These are phyloP conservation scores for Halictus rubicundus DNA, from an alignment of 1,140 invertebrate species.

Conservation along the genomic window DNA sequence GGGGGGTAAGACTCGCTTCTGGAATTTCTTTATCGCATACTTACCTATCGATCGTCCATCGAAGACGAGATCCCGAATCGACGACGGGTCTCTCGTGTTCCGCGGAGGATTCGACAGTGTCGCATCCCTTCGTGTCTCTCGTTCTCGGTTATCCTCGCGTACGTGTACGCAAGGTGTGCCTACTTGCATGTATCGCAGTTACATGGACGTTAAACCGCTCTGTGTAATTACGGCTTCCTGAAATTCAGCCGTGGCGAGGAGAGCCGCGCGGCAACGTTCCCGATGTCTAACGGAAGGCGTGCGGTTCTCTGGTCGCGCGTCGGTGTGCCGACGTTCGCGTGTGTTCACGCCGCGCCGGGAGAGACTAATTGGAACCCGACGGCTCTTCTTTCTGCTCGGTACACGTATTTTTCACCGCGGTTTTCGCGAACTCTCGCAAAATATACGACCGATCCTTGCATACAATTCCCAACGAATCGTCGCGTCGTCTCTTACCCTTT, in stretches of 20 bases:
- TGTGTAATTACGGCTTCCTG: slow-evolving; percentile 10
- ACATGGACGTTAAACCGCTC: slow-evolving; percentile 5
- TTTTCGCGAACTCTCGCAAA: too few relatives aligned
- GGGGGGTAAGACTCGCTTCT: too few relatives aligned
- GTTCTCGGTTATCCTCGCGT: neutral
- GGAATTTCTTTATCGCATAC: too few relatives aligned
- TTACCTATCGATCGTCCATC: too few relatives aligned
- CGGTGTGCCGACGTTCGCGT: neutral
- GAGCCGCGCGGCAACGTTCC: neutral
- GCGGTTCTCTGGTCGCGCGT: too few relatives aligned
- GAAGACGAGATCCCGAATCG: too few relatives aligned
- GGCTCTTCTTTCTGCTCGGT: neutral
- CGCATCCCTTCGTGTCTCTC: neutral
- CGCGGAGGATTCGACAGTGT: too few relatives aligned
- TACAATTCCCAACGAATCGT: too few relatives aligned
- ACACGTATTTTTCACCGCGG: neutral
- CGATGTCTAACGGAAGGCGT: neutral
- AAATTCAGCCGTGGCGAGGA: slow-evolving; percentile 10
- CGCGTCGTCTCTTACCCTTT: too few relatives aligned
- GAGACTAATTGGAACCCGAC: slow-evolving; percentile 4
- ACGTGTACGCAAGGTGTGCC: neutral
- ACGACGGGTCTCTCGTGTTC: too few relatives aligned
- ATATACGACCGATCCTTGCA: too few relatives aligned
- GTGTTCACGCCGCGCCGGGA: neutral
- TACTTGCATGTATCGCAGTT: neutral